Conservation (phyloP, 2,113 vertebrate species). For the Cryptomyrus ogoouensis region DNA sequence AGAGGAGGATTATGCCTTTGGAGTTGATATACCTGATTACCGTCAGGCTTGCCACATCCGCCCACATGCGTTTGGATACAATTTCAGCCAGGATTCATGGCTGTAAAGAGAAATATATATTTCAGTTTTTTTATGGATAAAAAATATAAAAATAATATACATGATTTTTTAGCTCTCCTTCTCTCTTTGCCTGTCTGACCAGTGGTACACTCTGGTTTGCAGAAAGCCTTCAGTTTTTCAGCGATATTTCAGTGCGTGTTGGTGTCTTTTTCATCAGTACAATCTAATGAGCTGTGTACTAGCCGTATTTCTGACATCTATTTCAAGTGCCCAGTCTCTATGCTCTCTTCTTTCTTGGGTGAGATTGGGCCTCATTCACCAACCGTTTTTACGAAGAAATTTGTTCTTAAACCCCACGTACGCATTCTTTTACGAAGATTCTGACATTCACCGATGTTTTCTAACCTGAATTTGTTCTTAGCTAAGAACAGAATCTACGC, state of each 20-base stretch:
- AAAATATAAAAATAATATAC: neutral
- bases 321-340: neutral
- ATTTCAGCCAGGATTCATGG: slow-evolving; percentile 35
- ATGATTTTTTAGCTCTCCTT: neutral
- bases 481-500: too few relatives aligned
- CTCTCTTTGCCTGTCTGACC: slow-evolving; percentile 1
- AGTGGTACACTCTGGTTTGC: neutral
- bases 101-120: slow-evolving; percentile 34
- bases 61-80: slow-evolving; percentile 40
- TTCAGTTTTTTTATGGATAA: slow-evolving; percentile 25
- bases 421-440: too few relatives aligned
- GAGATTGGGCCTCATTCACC: too few relatives aligned
- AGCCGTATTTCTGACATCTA: neutral
- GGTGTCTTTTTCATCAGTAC: neutral
- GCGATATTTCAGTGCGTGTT: neutral
- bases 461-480: too few relatives aligned
- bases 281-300: neutral
- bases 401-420: too few relatives aligned
- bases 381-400: too few relatives aligned
- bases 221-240: neutral
- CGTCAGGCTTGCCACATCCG: slow-evolving; percentile 37
- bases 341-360: neutral
- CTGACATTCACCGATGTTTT: too few relatives aligned
- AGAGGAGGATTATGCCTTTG: slow-evolving; percentile 46
- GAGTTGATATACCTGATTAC: slow-evolving; percentile 46